Base-by-base conservation (phyloP, 2,113 vertebrate species). In the Balaeniceps rex region DNA sequence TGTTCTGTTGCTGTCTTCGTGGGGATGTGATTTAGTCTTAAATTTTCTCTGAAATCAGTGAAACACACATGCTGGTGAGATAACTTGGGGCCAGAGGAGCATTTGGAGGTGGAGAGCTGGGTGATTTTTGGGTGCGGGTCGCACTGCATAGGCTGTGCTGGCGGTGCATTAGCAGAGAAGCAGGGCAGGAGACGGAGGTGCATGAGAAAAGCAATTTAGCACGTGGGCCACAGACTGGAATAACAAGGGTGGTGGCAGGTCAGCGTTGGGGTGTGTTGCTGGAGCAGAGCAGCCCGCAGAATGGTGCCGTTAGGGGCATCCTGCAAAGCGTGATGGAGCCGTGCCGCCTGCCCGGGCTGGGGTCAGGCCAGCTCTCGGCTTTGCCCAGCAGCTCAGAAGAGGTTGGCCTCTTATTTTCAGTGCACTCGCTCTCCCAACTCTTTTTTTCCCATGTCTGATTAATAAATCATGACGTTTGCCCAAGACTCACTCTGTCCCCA, bases 401-500 rank as follows among this genome's bases (percentile, higher is more conserved):
- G 97, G 96, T 96, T 70, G 66, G 10, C 61, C 80, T 47, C 79
- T 83, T 83, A 46, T 77, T 93, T 78, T n/a, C 70, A 92, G 72
- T 8, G 68, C 84, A 7, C 47, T 94, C 14, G 10, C 86, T 93
- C 93, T 97, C 86, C 96, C 96, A 96, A 88, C 75, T 51, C 75
- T 72, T 88, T 58, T 70, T 71, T 49, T 22, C 79, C 94, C 83
- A 25, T 44, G 82, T 94, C 94, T 94, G 97, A 96, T 98, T 97
- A 98, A 98, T 98, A 98, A 98, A 97, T 97, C 97, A 98, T 97
- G 96, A 57, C 55, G 94, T 98, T 97, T 97, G 97, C 92, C 95
- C 94, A 96, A 83, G 92, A 26, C 74, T 79, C 64, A 65, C 94
- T 92, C 93, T 1, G 65, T 97, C 94, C 88, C 91, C 93, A 91